These are phyloP conservation scores for Oreochromis aureus DNA, from an alignment of 2,113 vertebrate genomes.

Conservation along the genomic window DNA sequence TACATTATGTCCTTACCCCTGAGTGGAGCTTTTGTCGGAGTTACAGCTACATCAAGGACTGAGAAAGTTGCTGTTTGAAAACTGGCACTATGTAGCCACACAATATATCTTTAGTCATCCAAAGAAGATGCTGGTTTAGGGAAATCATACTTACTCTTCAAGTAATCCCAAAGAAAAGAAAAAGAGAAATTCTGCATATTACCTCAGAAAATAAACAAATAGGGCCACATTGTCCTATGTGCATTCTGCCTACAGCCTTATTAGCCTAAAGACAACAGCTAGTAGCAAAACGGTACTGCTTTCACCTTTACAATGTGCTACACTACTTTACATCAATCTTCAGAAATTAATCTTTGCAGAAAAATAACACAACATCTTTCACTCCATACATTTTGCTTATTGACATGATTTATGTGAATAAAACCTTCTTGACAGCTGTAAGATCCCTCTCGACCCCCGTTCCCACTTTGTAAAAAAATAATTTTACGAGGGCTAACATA, in stretches of 20 bases:
- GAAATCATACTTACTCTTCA: neutral
- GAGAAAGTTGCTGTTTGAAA: neutral
- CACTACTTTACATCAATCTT: neutral
- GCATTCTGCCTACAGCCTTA: neutral
- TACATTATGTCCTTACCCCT: neutral
- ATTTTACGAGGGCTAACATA: neutral
- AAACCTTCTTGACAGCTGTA: neutral
- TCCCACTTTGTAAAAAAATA: rapidly evolving
- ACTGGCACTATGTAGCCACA: neutral
- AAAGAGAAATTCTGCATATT: neutral
- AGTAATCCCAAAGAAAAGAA: neutral
- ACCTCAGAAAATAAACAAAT: neutral
- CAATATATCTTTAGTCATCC: neutral
- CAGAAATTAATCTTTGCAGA: neutral
- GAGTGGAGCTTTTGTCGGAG: neutral
- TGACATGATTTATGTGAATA: neutral
- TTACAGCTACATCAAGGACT: neutral
- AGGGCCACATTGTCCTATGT: neutral
- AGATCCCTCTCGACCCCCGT: neutral
- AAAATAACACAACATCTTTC: neutral
- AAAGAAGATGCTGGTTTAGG: neutral
- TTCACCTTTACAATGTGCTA: neutral
- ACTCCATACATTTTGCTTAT: neutral
- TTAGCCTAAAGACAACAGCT: neutral
- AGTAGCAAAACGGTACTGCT: neutral